Conservation (phyloP, 2,113 vertebrate genomes). For the Sphaerodactylus townsendi region DNA sequence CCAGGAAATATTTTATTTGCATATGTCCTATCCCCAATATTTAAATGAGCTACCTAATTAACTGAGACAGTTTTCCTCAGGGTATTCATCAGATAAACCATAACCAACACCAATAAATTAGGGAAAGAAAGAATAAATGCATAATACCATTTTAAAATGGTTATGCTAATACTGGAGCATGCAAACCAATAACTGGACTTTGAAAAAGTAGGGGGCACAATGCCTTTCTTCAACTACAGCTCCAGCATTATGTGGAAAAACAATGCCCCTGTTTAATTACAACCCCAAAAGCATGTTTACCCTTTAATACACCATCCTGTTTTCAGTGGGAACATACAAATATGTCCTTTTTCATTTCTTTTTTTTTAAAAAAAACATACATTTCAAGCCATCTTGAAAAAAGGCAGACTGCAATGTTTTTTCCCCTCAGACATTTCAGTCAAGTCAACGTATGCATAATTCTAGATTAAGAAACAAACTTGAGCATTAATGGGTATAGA, state of each 20-base stretch:
- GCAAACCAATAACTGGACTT: neutral
- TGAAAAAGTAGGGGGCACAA: neutral
- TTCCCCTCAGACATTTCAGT: neutral
- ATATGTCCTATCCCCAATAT: conserved; percentile 17
- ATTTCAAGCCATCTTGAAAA: no score
- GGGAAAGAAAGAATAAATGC: neutral
- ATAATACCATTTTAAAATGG: neutral
- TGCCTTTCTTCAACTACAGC: neutral
- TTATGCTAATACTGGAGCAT: neutral
- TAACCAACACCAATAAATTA: neutral
- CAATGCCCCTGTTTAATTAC: neutral
- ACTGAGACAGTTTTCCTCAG: conserved; percentile 1
- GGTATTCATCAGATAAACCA: neutral
- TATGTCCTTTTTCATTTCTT: no score
- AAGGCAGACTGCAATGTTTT: neutral
- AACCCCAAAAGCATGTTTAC: neutral
- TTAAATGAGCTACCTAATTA: conserved; percentile 22
- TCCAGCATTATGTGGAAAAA: neutral
- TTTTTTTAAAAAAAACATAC: no score
- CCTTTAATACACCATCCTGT: neutral
- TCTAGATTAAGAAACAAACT: conserved; percentile 19
- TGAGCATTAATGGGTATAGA: neutral
- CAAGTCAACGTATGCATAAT: conserved; percentile 24
- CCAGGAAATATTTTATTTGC: conserved; percentile 8
- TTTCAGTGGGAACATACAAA: neutral